Base-by-base conservation (phyloP, 2,113 vertebrate genomes). In the Otolemur garnettii region DNA sequence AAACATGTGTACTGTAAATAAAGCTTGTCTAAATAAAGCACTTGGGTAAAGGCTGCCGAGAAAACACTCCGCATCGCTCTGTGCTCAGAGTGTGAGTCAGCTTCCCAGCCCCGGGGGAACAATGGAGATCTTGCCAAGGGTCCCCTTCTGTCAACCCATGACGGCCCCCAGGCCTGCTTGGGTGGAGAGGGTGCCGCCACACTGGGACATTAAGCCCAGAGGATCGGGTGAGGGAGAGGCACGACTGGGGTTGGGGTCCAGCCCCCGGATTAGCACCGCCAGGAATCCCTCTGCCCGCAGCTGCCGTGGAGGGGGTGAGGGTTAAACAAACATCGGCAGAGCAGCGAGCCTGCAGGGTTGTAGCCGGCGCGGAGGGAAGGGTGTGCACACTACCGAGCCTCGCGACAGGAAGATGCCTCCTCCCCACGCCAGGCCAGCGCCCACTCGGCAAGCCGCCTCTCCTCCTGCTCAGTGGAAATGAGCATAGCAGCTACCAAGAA, bases 251-350 rank as follows among this genome's bases (percentile, higher is more conserved):
- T 69, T 60, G 89, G 86, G 94, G 79, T 96, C 91, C 96, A 85
- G 71, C 64, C 75, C 62, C 42, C 50, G 95, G 91, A 94, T 93
- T 68, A 80, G 69, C 11, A 22, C 89, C 86, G 86, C 92, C 94
- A 91, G 96, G 96, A 98, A 96, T 97, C 96, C 72, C 79, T 87
- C 87, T 80, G 86, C 92, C 86, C 81, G 0, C 55, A 78, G 0
- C 78, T 97, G 96, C 97, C 68, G 94, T 10, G 14, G 26, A 72
- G 64, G 92, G 72, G 77, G 82, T 66, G 96, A 90, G 96, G 96
- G 96, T 98, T 98, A 98, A 97, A 97, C 96, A 98, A 98, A 98
- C 93, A 98, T 45, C 30, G 82, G 97, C 97, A 87, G 92, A 97
- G 95, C 95, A 96, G 97, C 90, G 96, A 98, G 98, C 77, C 93